Percentiles rank a stretch among this genome's conserved stretches.
Conservation (phyloP, 2,888 invertebrate species). For the Sphaerophoria rueppellii region DNA sequence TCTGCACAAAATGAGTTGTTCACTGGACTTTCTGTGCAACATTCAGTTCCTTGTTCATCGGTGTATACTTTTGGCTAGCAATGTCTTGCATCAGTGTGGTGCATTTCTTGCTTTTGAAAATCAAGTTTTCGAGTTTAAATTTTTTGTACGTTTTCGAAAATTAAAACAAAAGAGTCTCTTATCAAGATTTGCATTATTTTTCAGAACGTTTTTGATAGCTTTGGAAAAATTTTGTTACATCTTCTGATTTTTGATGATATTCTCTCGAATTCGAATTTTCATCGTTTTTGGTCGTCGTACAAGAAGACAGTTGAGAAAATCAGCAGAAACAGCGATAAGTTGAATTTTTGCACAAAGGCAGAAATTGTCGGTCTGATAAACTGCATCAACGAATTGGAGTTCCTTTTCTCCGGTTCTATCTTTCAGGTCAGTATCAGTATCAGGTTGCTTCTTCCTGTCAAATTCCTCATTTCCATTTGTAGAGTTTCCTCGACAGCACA, state of each 20-base stretch:
- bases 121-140: conserved; percentile 78
- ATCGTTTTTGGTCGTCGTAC: conserved; percentile 89
- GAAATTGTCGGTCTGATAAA: conserved; percentile 87
- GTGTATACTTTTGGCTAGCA: conserved; percentile 87
- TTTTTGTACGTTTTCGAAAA: conserved; percentile 70
- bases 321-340: conserved; percentile 85
- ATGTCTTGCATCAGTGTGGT: conserved; percentile 89
- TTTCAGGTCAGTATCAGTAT: conserved; percentile 84
- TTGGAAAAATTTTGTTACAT: conserved; percentile 87
- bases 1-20: conserved; percentile 82
- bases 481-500: conserved; percentile 77
- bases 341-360: conserved; percentile 83
- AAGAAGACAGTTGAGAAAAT: conserved; percentile 88
- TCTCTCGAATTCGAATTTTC: conserved; percentile 77
- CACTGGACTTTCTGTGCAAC: conserved; percentile 85
- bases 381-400: conserved; percentile 85
- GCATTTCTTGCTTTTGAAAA: conserved; percentile 85
- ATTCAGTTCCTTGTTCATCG: conserved; percentile 87
- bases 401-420: conserved; percentile 85
- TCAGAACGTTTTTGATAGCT: conserved; percentile 82
- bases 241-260: conserved; percentile 84
- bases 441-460: neutral
- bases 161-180: neutral
- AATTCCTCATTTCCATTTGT: conserved; percentile 44
- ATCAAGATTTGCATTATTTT: conserved; percentile 33